phyloP scores from a whole-genome alignment of 2,113 vertebrate species.

The Haemorhous mexicanus region DNA sequence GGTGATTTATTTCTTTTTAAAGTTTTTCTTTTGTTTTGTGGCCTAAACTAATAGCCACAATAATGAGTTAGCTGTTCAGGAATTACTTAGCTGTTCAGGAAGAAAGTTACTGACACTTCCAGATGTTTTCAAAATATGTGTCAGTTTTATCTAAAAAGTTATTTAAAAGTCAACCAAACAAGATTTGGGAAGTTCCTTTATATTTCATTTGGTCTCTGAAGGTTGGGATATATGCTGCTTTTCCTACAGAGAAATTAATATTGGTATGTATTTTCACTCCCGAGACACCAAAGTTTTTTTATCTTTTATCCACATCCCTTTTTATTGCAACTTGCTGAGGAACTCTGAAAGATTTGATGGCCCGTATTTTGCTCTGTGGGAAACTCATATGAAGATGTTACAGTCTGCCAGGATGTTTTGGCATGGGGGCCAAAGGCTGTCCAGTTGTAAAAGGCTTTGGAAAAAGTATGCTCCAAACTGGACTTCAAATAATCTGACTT shows the following conservation, averaged over 20 bases:
- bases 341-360: not conserved
- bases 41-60: not conserved
- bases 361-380: not conserved
- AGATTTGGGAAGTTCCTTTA: not conserved
- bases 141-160: not conserved
- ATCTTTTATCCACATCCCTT: not conserved
- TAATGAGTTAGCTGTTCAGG: not conserved
- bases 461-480: not conserved
- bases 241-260: not conserved
- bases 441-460: not conserved
- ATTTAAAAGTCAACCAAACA: not conserved
- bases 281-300: not conserved
- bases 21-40: not conserved
- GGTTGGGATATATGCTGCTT: not conserved
- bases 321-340: not conserved
- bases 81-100: not conserved
- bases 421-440: not conserved
- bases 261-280: not conserved
- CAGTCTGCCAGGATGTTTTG: not conserved
- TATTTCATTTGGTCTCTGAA: not conserved
- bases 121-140: not conserved
- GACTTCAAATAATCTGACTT: not conserved
- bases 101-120: not conserved
- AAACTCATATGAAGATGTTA: not conserved
- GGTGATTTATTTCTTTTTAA: not conserved